Evolutionary conservation across 64 coral and sea anemone species (phyloP), one percentile per base, ranked within the genome.

Genomic region (Astreopora myriophthalma): DNA sequence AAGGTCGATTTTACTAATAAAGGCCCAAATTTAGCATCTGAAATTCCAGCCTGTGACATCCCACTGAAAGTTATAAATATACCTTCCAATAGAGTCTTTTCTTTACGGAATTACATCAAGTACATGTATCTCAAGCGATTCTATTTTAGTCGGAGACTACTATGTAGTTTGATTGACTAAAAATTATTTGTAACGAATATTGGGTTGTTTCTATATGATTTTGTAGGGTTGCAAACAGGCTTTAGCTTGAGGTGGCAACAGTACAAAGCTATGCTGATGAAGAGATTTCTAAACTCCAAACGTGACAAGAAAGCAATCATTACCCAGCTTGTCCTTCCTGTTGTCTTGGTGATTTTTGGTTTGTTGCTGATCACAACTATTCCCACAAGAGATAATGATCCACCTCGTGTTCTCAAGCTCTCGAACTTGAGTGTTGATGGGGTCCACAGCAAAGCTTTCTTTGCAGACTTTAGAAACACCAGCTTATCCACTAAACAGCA

Each of bases 191-290:
- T 64, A 0, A 16, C 3, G 12, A 17, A 58, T 58, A 58, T 13
- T 16, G 16, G 10, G 16, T 16, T 58, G 16, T 16, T 46, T 17
- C 73, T 20, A 22, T 22, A 31, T 10, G 44, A 25, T 25, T 48
- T 31, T 44, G 13, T 60, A 98, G 96, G 65, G 36, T 69, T 98
- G 11, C 80, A 91, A 57, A 98, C 85, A 16, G 96, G 96, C 10
- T 9, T 86, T 5, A 48, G 28, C 2, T 65, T 95, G 28, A 71
- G 93, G 64, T 93, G 94, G 90, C 93, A 98, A 22, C 96, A 98
- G 24, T 98, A 90, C 90, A 98, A 95, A 76, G 96, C 96, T 22
- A 98, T 98, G 93, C 88, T 95, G 20, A 63, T 95, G n/a, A 98
- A 98, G 66, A 85, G 93, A 34, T 93, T 95, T 40, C 52, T 98